These are phyloP conservation scores for Laterallus jamaicensis DNA, from an alignment of 2,113 vertebrate genomes.

Conservation along the genomic window DNA sequence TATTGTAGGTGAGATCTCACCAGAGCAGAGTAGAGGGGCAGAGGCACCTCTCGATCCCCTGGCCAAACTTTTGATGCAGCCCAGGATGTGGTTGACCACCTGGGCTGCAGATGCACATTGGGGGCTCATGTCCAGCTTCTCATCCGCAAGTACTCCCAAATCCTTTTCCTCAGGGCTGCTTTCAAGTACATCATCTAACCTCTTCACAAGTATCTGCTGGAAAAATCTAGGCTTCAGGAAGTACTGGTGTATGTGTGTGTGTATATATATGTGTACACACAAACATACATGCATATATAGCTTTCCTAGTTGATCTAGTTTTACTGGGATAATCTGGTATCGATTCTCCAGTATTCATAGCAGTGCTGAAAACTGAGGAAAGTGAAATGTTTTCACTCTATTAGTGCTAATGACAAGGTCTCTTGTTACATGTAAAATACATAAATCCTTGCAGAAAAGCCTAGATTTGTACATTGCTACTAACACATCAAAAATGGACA, in stretches of 20 bases:
- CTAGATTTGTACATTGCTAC: background rate
- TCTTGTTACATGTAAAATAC: background rate
- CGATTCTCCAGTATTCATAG: background rate
- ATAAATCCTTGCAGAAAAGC: background rate
- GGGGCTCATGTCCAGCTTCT: too few species aligned
- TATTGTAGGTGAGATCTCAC: too few species aligned
- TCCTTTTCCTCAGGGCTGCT: too few species aligned
- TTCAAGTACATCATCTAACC: background rate
- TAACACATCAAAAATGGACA: background rate
- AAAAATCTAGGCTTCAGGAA: background rate
- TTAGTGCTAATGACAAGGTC: background rate
- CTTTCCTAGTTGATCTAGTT: background rate
- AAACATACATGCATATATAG: too few species aligned
- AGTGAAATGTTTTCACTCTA: background rate
- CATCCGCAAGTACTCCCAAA: too few species aligned
- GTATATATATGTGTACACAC: too few species aligned
- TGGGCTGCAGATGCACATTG: too few species aligned
- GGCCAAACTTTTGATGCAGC: too few species aligned
- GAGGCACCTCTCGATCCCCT: too few species aligned
- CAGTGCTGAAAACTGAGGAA: background rate
- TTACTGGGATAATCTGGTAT: background rate
- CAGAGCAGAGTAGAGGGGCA: too few species aligned
- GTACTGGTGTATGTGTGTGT: accelerated
- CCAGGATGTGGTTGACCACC: too few species aligned
- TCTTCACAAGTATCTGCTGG: background rate